A percentile compares a stretch with the other conserved stretches of the same genome.
Conservation (phyloP, 2,113 vertebrate genomes). For the Noturus placidus region DNA sequence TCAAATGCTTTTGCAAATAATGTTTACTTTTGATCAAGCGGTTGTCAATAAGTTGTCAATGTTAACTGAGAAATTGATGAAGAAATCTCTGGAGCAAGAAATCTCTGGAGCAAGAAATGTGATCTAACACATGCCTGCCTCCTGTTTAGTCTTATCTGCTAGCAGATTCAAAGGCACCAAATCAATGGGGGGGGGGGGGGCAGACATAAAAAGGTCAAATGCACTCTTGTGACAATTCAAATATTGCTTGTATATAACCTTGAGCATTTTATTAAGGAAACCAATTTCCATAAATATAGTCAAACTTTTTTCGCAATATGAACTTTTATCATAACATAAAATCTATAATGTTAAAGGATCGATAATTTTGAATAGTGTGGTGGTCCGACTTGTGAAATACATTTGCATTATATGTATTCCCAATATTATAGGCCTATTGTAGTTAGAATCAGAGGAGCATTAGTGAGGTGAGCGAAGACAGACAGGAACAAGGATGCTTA, state of each 20-base stretch:
- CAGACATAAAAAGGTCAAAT: neutral
- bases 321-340: no score
- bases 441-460: neutral
- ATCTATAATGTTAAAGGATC: no score
- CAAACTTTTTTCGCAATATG: no score
- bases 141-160: neutral
- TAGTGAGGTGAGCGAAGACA: neutral
- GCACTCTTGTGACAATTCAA: neutral
- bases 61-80: neutral
- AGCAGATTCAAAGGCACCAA: neutral
- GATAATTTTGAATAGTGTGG: neutral
- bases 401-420: neutral
- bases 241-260: no score
- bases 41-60: neutral
- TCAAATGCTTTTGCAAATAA: neutral
- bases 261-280: no score
- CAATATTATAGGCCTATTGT: no score
- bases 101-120: neutral
- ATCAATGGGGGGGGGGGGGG: no score
- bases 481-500: no score
- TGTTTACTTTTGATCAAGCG: neutral
- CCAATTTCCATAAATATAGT: no score
- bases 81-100: neutral
- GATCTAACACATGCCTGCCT: neutral
- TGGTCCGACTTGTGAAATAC: neutral